A percentile compares a stretch with the other conserved stretches of the same genome.
Evolutionary conservation across 2,113 vertebrate genomes (phyloP).

Genomic region (Microcebus ravelobensis): DNA sequence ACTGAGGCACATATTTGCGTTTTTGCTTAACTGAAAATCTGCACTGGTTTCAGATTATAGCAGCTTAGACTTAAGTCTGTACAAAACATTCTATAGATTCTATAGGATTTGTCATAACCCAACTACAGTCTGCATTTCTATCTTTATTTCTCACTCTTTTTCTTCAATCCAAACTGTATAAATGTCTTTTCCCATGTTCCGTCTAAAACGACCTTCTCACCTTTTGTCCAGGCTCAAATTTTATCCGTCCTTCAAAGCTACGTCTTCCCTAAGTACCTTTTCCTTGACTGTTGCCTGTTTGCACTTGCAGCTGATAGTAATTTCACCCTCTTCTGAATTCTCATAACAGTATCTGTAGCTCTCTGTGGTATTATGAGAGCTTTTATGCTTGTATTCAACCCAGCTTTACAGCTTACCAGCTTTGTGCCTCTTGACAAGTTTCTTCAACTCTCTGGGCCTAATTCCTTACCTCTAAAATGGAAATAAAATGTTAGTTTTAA

Average conservation of each 20-base stretch:
- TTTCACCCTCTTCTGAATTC: not conserved
- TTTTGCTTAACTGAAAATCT: not conserved
- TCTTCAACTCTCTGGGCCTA: not conserved
- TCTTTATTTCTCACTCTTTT: conserved; percentile 21
- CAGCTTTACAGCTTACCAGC: not conserved
- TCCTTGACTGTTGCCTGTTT: not conserved
- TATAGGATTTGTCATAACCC: not conserved
- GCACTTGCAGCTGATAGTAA: not conserved
- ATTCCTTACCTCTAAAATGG: conserved; percentile 42
- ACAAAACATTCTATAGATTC: not conserved
- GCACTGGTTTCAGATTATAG: not conserved
- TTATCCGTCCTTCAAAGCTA: not conserved
- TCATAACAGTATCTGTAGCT: not conserved
- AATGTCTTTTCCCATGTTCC: not conserved
- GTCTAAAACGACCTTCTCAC: not conserved
- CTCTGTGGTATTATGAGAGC: not conserved
- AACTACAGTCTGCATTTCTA: not conserved
- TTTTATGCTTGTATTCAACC: not conserved
- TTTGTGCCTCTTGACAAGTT: not conserved
- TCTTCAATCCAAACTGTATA: not conserved
- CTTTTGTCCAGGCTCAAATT: not conserved
- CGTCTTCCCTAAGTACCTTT: not conserved
- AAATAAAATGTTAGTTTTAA: conserved; percentile 22
- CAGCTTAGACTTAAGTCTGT: not conserved
- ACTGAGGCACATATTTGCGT: not conserved